A percentile compares a stretch with the other conserved stretches of the same genome.
Evolutionary conservation across 2,888 invertebrate genomes (phyloP).

Genomic region (Vanessa cardui): DNA sequence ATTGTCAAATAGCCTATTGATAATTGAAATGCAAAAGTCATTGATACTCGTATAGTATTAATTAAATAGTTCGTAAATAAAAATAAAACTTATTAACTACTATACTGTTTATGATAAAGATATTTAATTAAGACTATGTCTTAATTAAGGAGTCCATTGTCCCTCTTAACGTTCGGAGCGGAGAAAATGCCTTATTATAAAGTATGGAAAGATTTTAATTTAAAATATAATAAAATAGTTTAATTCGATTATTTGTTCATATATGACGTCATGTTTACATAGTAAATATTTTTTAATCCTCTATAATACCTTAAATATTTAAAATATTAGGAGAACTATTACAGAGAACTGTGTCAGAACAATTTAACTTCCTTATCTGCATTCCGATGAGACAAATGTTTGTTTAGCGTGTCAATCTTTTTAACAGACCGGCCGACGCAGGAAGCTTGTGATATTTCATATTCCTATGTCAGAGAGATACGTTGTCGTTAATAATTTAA

Average conservation of each 20-base stretch:
- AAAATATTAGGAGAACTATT: not conserved
- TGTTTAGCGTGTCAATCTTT: constrained; percentile 39
- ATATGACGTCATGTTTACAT: too few species aligned
- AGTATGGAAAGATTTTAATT: too few species aligned
- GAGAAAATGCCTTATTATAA: not conserved
- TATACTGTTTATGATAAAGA: constrained; percentile 3
- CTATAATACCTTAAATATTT: too few species aligned
- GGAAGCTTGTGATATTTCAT: constrained; percentile 1
- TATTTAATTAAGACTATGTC: constrained; percentile 5
- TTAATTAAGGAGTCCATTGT: constrained; percentile 2
- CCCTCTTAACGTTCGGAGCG: not conserved
- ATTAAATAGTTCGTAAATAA: too few species aligned
- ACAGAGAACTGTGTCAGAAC: constrained; percentile 15
- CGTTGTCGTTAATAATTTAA: not conserved
- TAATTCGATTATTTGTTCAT: too few species aligned
- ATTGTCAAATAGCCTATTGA: too few species aligned
- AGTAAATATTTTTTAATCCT: too few species aligned
- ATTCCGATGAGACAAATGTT: constrained; percentile 35
- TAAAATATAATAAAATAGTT: too few species aligned
- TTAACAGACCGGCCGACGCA: constrained; percentile 19
- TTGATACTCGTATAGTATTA: too few species aligned
- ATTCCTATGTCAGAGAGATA: not conserved
- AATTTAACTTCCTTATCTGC: constrained; percentile 32
- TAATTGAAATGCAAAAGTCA: too few species aligned
- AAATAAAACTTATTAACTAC: too few species aligned